Evolutionary conservation across 2,113 vertebrate species (phyloP).

Genomic region (Stigmatopora nigra): DNA sequence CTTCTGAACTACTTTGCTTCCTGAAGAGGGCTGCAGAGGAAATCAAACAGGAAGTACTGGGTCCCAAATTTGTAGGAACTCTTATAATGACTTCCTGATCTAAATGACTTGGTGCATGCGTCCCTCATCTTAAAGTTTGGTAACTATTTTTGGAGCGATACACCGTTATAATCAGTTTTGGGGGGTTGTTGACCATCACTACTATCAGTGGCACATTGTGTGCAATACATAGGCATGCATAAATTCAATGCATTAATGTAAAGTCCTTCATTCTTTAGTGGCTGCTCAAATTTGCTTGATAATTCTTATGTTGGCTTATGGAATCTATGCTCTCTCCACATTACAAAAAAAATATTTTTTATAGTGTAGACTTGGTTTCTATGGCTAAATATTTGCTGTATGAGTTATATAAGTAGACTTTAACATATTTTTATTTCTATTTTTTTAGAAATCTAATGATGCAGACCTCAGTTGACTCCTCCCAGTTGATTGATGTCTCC

Average conservation of each 20-base stretch:
- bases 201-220: background rate
- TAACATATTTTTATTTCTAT: background rate
- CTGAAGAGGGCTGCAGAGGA: background rate
- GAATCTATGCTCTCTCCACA: background rate
- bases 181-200: background rate
- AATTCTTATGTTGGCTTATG: background rate
- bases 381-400: background rate
- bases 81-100: constrained; percentile 5
- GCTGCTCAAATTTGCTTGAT: background rate
- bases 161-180: background rate
- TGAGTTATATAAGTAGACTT: background rate
- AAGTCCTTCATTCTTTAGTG: background rate
- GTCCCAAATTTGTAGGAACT: background rate
- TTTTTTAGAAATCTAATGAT: constrained; percentile 42
- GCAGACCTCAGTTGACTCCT: constrained; percentile 40
- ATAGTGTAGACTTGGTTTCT: no score
- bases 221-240: background rate
- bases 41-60: constrained; percentile 1
- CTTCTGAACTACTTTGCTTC: background rate
- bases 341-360: background rate
- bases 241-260: background rate
- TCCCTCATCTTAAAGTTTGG: background rate
- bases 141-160: background rate
- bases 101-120: background rate
- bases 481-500: constrained; percentile 11